Evolutionary conservation across 1,140 invertebrate species (phyloP).

Genomic region (Onthophagus taurus): DNA sequence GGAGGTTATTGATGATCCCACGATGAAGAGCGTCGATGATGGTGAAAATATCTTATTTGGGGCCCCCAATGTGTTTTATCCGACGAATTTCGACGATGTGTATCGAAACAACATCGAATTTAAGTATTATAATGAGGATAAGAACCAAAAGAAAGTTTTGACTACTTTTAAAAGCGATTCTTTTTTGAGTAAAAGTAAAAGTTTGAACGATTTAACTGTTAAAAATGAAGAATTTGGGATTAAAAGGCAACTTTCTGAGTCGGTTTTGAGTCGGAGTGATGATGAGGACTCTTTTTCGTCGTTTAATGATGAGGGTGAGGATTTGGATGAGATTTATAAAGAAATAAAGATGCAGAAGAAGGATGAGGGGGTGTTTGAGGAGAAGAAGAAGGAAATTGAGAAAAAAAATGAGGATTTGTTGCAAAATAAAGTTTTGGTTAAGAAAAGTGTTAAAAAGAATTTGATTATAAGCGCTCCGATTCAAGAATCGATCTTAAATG

Average conservation of each 20-base stretch:
- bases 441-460: constrained; percentile 3
- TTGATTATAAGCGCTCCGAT: constrained; percentile 24
- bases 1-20: constrained; percentile 22
- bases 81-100: background rate
- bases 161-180: background rate
- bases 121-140: constrained; percentile 2
- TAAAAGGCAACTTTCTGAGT: no score
- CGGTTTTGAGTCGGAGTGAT: no score
- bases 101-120: background rate
- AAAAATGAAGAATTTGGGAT: constrained; percentile 3
- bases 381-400: constrained; percentile 22
- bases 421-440: constrained; percentile 14
- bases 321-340: constrained; percentile 16
- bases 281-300: no score
- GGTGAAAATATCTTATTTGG: background rate
- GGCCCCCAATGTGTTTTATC: background rate
- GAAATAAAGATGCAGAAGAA: constrained; percentile 24
- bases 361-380: constrained; percentile 21
- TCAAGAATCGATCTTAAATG: constrained; percentile 23
- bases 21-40: constrained; percentile 3
- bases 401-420: constrained; percentile 14
- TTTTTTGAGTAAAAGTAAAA: constrained; percentile 3
- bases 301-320: no score
- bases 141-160: background rate
- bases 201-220: constrained; percentile 7